Percentiles rank a stretch among this genome's conserved stretches.
Evolutionary conservation across 64 coral and sea anemone genomes (phyloP).

Genomic region (Montipora efflorescens): DNA sequence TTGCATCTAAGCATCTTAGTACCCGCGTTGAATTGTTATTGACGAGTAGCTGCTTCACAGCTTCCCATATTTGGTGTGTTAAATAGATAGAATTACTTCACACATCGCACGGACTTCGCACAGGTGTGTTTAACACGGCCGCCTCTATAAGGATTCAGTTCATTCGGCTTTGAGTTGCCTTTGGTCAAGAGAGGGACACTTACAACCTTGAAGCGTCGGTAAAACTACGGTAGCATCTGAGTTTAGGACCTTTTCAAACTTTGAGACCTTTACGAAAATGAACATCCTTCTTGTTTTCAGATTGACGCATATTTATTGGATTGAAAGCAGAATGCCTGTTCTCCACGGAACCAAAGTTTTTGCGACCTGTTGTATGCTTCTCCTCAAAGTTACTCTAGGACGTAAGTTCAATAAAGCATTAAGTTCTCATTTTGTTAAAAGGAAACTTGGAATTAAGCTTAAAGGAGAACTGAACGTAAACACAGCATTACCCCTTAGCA

Average conservation of each 20-base stretch:
- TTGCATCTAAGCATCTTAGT: too few relatives aligned
- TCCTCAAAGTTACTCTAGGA: background rate
- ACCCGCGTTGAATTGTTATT: too few relatives aligned
- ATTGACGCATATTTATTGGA: background rate
- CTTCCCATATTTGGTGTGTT: too few relatives aligned
- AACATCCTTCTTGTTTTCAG: background rate
- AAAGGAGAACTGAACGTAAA: too few relatives aligned
- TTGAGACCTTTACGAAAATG: background rate
- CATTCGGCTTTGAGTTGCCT: background rate
- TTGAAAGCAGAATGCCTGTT: background rate
- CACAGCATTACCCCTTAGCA: too few relatives aligned
- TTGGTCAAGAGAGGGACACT: background rate
- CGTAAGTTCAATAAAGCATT: background rate
- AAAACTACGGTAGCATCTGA: background rate
- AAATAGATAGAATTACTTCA: too few relatives aligned
- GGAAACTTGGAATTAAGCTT: too few relatives aligned
- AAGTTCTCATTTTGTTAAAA: too few relatives aligned
- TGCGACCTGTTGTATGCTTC: background rate
- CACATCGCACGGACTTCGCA: too few relatives aligned
- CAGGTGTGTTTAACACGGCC: too few relatives aligned
- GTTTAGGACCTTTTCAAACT: background rate
- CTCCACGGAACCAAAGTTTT: background rate
- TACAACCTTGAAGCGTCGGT: too few relatives aligned
- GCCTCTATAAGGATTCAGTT: background rate
- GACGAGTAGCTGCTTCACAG: too few relatives aligned